Conservation (phyloP, 1,140 invertebrate species). For the Drosophila santomea region DNA sequence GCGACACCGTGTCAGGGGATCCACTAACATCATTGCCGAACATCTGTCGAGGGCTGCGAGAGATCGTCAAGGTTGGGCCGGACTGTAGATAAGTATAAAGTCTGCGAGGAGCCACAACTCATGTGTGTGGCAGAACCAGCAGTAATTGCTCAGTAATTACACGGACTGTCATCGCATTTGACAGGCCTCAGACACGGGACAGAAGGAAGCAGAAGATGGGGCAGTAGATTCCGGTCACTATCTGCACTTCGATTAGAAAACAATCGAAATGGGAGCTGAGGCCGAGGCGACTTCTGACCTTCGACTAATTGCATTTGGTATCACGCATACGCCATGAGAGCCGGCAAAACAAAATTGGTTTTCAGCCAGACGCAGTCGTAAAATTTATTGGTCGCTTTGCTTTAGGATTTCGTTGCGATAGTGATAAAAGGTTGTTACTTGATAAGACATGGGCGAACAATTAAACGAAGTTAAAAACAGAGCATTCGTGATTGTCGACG, state of each 20-base stretch:
- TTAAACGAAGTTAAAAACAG: conserved; percentile 36
- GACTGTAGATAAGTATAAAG: conserved; percentile 4
- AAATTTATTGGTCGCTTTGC: conserved; percentile 12
- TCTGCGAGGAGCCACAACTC: conserved; percentile 4
- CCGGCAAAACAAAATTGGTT: conserved; percentile 9
- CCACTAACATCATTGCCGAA: conserved; percentile 11
- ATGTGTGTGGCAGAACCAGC: conserved; percentile 3
- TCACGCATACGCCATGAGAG: conserved; percentile 40
- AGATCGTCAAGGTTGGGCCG: conserved; percentile 1
- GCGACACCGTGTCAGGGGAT: conserved; percentile 13
- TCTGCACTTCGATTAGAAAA: conserved; percentile 14
- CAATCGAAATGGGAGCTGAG: conserved; percentile 1
- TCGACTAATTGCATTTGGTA: conserved; percentile 36
- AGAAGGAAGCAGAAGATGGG: conserved; percentile 12
- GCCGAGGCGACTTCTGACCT: conserved; percentile 22
- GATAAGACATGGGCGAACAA: conserved; percentile 34
- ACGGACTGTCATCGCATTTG: conserved; percentile 16
- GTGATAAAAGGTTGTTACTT: conserved; percentile 22
- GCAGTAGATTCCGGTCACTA: not conserved
- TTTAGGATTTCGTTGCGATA: conserved; percentile 21
- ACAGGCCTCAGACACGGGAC: conserved; percentile 23
- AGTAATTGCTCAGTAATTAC: conserved; percentile 43
- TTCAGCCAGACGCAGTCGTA: conserved; percentile 21
- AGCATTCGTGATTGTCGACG: conserved; percentile 16
- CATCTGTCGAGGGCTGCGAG: conserved; percentile 5